phyloP scores from a whole-genome alignment of 1,140 invertebrate species.

The Pentalonia nigronervosa region DNA sequence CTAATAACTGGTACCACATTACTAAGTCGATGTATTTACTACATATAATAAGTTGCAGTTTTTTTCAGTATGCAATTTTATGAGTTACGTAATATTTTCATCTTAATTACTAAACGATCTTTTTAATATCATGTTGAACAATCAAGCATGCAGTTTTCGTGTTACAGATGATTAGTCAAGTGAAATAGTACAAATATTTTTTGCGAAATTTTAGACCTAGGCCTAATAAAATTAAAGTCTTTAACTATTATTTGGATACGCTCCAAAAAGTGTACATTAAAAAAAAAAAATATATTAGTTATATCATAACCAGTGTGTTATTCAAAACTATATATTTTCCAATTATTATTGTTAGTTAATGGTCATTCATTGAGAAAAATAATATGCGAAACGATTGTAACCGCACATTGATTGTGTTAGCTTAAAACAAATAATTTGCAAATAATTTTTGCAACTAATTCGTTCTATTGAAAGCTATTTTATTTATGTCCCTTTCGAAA shows the following conservation, averaged over 20 bases:
- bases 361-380: neutral
- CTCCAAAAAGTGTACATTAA: conserved; percentile 29
- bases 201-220: conserved; percentile 47
- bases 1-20: neutral
- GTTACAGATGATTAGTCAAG: conserved; percentile 56
- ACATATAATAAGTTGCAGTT: neutral
- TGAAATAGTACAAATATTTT: conserved; percentile 26
- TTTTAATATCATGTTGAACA: conserved; percentile 36
- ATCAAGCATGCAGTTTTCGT: conserved; percentile 49
- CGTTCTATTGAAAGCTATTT: neutral
- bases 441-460: neutral
- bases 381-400: neutral
- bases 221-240: conserved; percentile 52
- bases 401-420: neutral
- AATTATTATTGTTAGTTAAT: neutral
- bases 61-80: neutral
- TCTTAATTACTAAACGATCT: conserved; percentile 40
- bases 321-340: neutral
- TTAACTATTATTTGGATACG: conserved; percentile 31
- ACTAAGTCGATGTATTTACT: neutral
- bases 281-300: conserved; percentile 18
- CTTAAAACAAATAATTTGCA: neutral
- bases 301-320: conserved; percentile 16
- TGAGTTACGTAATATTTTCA: conserved; percentile 11
- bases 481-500: neutral